These are phyloP conservation scores for Lasioglossum oenotherae DNA, from an alignment of 2,888 invertebrate species.

Conservation along the genomic window DNA sequence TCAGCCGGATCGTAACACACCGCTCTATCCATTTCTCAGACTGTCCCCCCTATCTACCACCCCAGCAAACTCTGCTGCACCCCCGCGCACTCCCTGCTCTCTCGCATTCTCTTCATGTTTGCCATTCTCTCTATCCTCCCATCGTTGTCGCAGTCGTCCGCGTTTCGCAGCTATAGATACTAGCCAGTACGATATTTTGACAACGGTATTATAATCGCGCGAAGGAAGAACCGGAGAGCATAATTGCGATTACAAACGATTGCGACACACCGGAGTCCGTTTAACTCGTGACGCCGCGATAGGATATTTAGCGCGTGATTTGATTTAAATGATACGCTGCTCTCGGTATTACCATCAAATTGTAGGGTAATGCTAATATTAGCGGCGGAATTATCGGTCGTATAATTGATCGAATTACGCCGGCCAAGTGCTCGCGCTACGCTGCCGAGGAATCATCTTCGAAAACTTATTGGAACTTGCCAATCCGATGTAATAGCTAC, in stretches of 20 bases:
- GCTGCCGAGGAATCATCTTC: not conserved
- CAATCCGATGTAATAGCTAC: not conserved
- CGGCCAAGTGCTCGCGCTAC: not conserved
- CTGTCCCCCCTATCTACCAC: not conserved
- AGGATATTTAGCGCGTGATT: not conserved
- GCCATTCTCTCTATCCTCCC: not conserved
- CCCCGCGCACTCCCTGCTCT: not conserved
- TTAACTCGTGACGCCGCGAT: not conserved
- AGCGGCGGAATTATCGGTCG: not conserved
- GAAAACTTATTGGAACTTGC: not conserved
- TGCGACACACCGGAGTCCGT: not conserved
- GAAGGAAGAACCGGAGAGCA: not conserved
- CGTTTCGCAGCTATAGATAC: conserved; percentile 20
- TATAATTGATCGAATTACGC: not conserved
- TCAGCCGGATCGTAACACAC: conserved; percentile 62
- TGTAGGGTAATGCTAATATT: not conserved
- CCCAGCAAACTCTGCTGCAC: not conserved
- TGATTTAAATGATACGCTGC: not conserved
- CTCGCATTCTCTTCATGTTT: not conserved
- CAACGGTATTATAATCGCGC: not conserved
- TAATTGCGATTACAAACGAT: not conserved
- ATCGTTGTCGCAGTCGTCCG: not conserved
- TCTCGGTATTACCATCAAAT: not conserved
- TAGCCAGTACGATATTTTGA: not conserved
- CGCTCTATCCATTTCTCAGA: conserved; percentile 25